Conservation (phyloP, 2,888 invertebrate species). For the Epinotia demarniana region DNA sequence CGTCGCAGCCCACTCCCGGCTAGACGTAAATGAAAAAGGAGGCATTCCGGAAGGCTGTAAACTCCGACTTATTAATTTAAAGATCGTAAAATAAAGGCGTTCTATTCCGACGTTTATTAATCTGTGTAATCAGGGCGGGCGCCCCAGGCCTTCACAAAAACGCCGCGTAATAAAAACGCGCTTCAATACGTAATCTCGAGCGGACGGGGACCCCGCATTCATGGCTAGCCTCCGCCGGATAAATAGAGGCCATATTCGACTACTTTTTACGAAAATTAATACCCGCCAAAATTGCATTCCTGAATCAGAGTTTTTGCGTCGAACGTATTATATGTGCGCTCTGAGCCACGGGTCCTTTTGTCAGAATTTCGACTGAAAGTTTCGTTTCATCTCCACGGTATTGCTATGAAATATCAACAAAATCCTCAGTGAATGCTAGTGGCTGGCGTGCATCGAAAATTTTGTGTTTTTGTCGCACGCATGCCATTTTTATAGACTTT, state of each 20-base stretch:
- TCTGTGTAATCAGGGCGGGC: slow-evolving; percentile 51
- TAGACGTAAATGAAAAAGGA: slow-evolving; percentile 42
- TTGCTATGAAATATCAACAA: slow-evolving; percentile 28
- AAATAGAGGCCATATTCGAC: slow-evolving; percentile 46
- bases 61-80: slow-evolving; percentile 54
- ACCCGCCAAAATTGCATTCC: slow-evolving; percentile 3
- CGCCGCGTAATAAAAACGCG: slow-evolving; percentile 41
- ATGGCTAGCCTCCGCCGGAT: slow-evolving; percentile 45
- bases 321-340: slow-evolving; percentile 3
- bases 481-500: slow-evolving; percentile 6
- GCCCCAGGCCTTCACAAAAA: slow-evolving; percentile 28
- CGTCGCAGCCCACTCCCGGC: slow-evolving; percentile 27
- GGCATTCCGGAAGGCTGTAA: slow-evolving; percentile 45
- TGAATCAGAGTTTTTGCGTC: background rate
- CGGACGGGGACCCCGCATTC: slow-evolving; percentile 31
- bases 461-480: slow-evolving; percentile 7
- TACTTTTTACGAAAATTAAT: slow-evolving; percentile 28
- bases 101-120: slow-evolving; percentile 51
- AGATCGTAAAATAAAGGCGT: slow-evolving; percentile 51
- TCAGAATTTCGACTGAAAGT: slow-evolving; percentile 1
- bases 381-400: background rate
- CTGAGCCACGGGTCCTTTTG: slow-evolving; percentile 1
- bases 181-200: slow-evolving; percentile 44
- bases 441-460: background rate
- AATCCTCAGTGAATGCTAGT: slow-evolving; percentile 12